These are phyloP conservation scores for Tenualosa thibaudeaui DNA, from an alignment of 2,797 vertebrate species.

Conservation along the genomic window DNA sequence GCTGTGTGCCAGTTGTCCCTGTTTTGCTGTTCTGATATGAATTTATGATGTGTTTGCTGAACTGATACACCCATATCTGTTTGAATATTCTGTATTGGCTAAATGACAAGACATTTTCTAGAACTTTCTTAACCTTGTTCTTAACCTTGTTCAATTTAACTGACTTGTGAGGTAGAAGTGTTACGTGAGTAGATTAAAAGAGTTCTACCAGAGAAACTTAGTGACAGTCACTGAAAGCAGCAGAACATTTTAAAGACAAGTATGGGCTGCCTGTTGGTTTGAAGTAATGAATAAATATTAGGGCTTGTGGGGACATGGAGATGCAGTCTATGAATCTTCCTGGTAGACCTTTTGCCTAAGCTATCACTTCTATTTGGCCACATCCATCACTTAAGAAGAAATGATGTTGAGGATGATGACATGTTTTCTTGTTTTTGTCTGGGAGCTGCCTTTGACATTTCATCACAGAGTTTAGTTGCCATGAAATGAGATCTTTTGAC, in stretches of 20 bases:
- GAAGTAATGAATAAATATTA: too few relatives aligned
- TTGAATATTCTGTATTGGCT: not conserved
- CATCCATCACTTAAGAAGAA: not conserved
- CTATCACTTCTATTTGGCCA: not conserved
- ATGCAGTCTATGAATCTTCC: too few relatives aligned
- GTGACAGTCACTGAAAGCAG: not conserved
- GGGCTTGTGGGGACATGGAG: too few relatives aligned
- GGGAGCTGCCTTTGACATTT: not conserved
- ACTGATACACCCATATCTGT: not conserved
- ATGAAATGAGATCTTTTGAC: slow-evolving; percentile 19
- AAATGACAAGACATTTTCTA: not conserved
- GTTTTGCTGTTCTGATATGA: not conserved
- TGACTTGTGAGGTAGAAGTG: not conserved
- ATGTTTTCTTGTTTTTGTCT: not conserved
- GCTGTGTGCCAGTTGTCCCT: not conserved
- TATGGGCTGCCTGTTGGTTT: too few relatives aligned
- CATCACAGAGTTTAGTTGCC: not conserved
- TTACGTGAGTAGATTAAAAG: not conserved
- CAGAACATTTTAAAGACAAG: too few relatives aligned
- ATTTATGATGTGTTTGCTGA: not conserved
- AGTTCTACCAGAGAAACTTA: not conserved
- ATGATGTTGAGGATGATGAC: slow-evolving; percentile 3
- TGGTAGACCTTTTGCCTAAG: too few relatives aligned
- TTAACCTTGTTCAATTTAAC: not conserved
- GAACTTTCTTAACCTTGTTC: not conserved